Evolutionary conservation across 2,888 invertebrate species (phyloP).

Genomic region (Unio pictorum): DNA sequence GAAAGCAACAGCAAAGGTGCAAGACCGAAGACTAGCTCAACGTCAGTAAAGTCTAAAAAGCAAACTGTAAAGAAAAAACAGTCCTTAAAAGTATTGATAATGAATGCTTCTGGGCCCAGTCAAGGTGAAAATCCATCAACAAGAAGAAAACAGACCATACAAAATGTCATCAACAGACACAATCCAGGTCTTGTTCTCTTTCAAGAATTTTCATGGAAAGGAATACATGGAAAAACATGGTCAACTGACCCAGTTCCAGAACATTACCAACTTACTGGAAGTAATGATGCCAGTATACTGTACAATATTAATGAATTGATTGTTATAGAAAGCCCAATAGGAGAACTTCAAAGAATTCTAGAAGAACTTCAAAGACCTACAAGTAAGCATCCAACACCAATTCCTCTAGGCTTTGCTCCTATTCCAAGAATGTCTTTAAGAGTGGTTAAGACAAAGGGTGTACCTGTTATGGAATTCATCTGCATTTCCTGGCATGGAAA

Average conservation of each 20-base stretch:
- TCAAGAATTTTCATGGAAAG: constrained; percentile 22
- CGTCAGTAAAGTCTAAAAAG: too few relatives aligned
- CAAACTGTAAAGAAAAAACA: too few relatives aligned
- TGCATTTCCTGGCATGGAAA: constrained; percentile 31
- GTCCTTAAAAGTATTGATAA: constrained; percentile 6
- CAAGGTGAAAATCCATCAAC: constrained; percentile 7
- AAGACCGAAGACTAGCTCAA: too few relatives aligned
- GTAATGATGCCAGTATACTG: constrained; percentile 20
- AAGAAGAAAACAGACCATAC: constrained; percentile 17
- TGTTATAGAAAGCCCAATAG: constrained; percentile 9
- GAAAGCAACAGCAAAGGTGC: too few relatives aligned
- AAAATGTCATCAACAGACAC: constrained; percentile 8
- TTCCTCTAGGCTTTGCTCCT: constrained; percentile 21
- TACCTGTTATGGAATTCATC: constrained; percentile 17
- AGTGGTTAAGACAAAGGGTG: constrained; percentile 6
- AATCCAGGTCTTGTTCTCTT: constrained; percentile 16
- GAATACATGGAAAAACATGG: constrained; percentile 17
- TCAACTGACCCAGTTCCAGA: constrained; percentile 14
- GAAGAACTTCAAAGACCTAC: constrained; percentile 13
- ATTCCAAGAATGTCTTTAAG: constrained; percentile 17
- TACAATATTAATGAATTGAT: constrained; percentile 6
- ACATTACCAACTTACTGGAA: constrained; percentile 15
- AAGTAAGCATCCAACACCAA: constrained; percentile 13
- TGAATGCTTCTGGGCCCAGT: constrained; percentile 18
- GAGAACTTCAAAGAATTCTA: constrained; percentile 13